phyloP scores from a whole-genome alignment of 2,797 vertebrate genomes.

The Gymnoscopelus microlampas region DNA sequence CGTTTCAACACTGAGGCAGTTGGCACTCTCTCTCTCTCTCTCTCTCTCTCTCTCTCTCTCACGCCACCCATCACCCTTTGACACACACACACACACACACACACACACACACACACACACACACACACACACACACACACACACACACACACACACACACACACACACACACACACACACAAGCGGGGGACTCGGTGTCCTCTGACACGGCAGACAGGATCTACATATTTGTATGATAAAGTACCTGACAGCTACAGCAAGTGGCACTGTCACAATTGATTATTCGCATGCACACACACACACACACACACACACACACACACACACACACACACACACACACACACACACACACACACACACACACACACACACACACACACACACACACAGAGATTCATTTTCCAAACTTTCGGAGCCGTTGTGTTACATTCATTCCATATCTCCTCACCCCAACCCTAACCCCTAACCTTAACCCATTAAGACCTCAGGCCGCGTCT shows the following conservation, averaged over 20 bases:
- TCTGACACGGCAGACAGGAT: constrained; percentile 57
- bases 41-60: too few relatives aligned
- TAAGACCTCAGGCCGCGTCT: too few relatives aligned
- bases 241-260: constrained; percentile 74
- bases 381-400: background rate
- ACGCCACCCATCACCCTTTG: too few relatives aligned
- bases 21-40: constrained; percentile 36
- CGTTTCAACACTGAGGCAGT: constrained; percentile 57
- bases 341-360: too few relatives aligned
- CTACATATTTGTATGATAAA: constrained; percentile 72
- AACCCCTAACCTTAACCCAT: too few relatives aligned
- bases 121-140: constrained; percentile 28
- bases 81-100: constrained; percentile 30
- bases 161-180: constrained; percentile 12
- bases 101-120: constrained; percentile 25
- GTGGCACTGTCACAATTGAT: constrained; percentile 67
- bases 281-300: constrained; percentile 9
- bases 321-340: too few relatives aligned
- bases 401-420: background rate
- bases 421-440: too few relatives aligned
- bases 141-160: constrained; percentile 21
- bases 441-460: too few relatives aligned
- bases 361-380: too few relatives aligned
- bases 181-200: constrained; percentile 6
- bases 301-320: background rate